Evolutionary conservation across 2,113 vertebrate species (phyloP).

Genomic region (Taurulus bubalis): DNA sequence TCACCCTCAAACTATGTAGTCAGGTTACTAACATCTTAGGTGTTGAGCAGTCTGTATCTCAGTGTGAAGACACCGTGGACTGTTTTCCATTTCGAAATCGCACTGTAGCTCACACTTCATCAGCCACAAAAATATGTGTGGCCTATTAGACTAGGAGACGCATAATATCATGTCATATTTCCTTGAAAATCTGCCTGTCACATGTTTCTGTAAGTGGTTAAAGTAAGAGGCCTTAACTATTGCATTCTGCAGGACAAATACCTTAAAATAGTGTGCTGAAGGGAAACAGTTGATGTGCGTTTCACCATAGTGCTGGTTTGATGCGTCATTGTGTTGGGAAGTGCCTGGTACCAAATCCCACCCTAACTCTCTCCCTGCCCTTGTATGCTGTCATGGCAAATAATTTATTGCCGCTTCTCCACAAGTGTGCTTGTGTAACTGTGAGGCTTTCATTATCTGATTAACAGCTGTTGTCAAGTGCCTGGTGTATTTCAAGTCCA

Average conservation of each 20-base stretch:
- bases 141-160: conserved; percentile 15
- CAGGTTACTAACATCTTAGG: conserved; percentile 63
- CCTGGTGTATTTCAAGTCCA: conserved; percentile 76
- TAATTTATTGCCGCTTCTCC: conserved; percentile 76
- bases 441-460: conserved; percentile 79
- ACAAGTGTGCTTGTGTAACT: conserved; percentile 77
- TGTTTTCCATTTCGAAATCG: conserved; percentile 36
- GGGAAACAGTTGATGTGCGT: conserved; percentile 63
- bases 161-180: conserved; percentile 47
- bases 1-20: conserved; percentile 68
- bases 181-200: conserved; percentile 40
- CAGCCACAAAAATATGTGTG: conserved; percentile 41
- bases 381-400: conserved; percentile 70
- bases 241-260: conserved; percentile 28
- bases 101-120: conserved; percentile 27
- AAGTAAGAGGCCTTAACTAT: conserved; percentile 56
- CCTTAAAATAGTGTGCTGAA: conserved; percentile 47
- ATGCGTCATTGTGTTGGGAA: conserved; percentile 74
- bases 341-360: conserved; percentile 82
- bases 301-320: conserved; percentile 64
- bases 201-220: conserved; percentile 51
- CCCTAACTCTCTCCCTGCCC: conserved; percentile 66
- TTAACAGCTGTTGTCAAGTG: conserved; percentile 80
- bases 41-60: conserved; percentile 40
- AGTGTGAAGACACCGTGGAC: conserved; percentile 11